These are phyloP conservation scores for Aythya baeri DNA, from an alignment of 2,113 vertebrate genomes.

Conservation along the genomic window DNA sequence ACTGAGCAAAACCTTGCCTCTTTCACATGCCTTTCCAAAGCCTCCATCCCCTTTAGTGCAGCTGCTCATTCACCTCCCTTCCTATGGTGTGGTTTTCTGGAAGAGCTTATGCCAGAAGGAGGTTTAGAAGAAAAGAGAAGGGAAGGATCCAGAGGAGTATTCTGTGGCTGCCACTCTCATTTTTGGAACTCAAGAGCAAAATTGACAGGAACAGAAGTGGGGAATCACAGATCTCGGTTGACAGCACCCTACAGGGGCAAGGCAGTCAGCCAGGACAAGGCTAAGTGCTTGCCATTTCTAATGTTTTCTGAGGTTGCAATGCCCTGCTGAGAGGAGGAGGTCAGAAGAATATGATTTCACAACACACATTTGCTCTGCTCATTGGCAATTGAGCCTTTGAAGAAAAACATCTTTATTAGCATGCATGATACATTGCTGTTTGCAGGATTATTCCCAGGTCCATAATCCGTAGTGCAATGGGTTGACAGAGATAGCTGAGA, in stretches of 20 bases:
- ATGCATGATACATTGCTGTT: neutral
- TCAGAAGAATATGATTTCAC: neutral
- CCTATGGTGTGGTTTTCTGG: neutral
- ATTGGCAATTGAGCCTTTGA: neutral
- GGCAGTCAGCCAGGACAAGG: neutral
- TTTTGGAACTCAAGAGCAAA: conserved; percentile 10
- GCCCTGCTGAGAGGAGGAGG: neutral
- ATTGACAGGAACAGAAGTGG: neutral
- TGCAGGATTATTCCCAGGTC: neutral
- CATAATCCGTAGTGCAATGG: neutral
- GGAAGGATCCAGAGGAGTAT: neutral
- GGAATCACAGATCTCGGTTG: neutral
- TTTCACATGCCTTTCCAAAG: neutral
- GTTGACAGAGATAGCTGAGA: neutral
- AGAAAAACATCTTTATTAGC: neutral
- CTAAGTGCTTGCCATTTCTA: neutral
- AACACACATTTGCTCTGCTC: neutral
- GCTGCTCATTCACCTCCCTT: neutral
- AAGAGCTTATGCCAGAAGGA: neutral
- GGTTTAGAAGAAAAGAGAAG: neutral
- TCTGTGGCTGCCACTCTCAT: neutral
- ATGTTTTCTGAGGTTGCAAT: neutral
- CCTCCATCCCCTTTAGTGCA: neutral
- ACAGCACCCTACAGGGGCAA: neutral
- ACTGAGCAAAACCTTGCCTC: neutral